Percentiles rank a stretch among this genome's conserved stretches.
These are phyloP conservation scores for Chelonus insularis DNA, from an alignment of 1,140 invertebrate genomes.

Conservation along the genomic window DNA sequence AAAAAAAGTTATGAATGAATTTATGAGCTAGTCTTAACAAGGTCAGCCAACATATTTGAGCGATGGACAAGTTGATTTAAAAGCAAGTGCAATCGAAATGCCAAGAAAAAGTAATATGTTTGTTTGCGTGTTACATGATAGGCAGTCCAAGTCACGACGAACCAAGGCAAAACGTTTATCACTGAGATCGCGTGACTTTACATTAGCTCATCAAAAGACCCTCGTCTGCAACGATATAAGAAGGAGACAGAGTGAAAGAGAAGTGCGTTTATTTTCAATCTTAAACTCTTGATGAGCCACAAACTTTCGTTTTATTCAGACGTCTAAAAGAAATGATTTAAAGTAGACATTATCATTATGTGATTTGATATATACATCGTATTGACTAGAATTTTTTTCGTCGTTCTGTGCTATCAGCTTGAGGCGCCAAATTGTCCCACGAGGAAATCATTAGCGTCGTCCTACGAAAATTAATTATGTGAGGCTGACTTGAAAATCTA, in stretches of 20 bases:
- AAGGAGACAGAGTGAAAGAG: neutral
- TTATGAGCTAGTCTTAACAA: neutral
- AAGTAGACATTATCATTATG: neutral
- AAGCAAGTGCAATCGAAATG: slow-evolving; percentile 28
- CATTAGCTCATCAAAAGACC: slow-evolving; percentile 37
- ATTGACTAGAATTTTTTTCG: neutral
- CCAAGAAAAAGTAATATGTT: slow-evolving; percentile 1
- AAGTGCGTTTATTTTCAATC: neutral
- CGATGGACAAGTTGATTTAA: slow-evolving; percentile 32
- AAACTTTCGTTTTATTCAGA: slow-evolving; percentile 2
- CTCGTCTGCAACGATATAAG: slow-evolving; percentile 23
- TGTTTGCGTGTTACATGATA: slow-evolving; percentile 39
- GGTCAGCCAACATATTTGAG: neutral
- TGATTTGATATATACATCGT: neutral
- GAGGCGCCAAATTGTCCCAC: slow-evolving; percentile 12
- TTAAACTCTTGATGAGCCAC: slow-evolving; percentile 8
- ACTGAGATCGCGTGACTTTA: slow-evolving; percentile 43
- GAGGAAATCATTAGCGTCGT: slow-evolving; percentile 31
- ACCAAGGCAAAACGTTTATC: slow-evolving; percentile 44
- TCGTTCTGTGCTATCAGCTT: too few species aligned
- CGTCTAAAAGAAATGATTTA: slow-evolving; percentile 18
- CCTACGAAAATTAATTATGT: slow-evolving; percentile 30
- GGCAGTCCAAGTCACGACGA: slow-evolving; percentile 38
- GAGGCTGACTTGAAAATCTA: slow-evolving; percentile 25
- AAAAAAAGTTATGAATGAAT: too few species aligned